Percentiles rank a stretch among this genome's conserved stretches.
Conservation (phyloP, 2,797 vertebrate species). For the Acestrorhynchus altus region DNA sequence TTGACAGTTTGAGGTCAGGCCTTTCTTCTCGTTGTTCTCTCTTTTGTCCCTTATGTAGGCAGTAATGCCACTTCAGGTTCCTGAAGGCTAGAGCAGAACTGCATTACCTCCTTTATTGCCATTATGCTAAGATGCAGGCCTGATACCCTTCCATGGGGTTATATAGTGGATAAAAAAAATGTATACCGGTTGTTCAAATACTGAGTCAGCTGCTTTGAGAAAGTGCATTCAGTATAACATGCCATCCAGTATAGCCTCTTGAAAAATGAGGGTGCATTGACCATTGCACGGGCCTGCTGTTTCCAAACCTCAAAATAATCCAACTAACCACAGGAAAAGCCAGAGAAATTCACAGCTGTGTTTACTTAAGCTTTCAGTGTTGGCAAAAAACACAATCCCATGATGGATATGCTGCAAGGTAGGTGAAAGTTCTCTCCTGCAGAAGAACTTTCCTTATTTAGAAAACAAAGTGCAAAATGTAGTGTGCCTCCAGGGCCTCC, state of each 20-base stretch:
- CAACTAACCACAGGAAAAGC: background rate
- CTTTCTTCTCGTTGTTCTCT: slow-evolving; percentile 44
- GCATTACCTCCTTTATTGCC: slow-evolving; percentile 37
- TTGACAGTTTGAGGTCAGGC: slow-evolving; percentile 67
- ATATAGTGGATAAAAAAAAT: slow-evolving; percentile 23
- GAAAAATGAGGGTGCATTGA: slow-evolving; percentile 10
- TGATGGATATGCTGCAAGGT: too few relatives aligned
- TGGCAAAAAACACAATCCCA: too few relatives aligned
- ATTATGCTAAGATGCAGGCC: slow-evolving; percentile 55
- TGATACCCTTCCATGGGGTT: slow-evolving; percentile 22
- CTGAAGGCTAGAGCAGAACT: slow-evolving; percentile 28
- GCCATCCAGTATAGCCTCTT: slow-evolving; percentile 17
- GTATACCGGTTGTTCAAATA: slow-evolving; percentile 40
- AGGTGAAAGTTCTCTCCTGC: too few relatives aligned
- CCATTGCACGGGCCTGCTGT: background rate
- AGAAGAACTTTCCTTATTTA: too few relatives aligned
- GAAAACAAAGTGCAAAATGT: too few relatives aligned
- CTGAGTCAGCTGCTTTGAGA: slow-evolving; percentile 63
- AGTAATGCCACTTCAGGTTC: slow-evolving; percentile 60
- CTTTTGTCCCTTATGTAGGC: background rate
- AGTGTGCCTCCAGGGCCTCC: too few relatives aligned
- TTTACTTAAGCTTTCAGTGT: background rate
- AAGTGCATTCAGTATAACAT: slow-evolving; percentile 32
- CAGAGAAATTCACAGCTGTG: background rate
- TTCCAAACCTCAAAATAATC: slow-evolving; percentile 1